Conservation (phyloP, 2,888 invertebrate species). For the Eustalomyia histrio region DNA sequence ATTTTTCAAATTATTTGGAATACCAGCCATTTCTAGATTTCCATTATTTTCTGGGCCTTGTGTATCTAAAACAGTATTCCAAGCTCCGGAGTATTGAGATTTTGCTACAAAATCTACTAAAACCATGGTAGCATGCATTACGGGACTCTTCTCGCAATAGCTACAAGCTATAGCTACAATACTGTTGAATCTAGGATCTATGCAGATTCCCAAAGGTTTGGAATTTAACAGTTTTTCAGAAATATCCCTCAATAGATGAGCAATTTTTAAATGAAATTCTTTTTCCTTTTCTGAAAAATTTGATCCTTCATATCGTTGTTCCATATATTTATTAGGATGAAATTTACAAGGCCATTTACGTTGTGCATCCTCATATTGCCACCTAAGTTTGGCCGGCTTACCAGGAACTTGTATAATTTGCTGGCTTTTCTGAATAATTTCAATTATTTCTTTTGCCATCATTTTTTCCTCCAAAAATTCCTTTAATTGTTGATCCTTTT, state of each 20-base stretch:
- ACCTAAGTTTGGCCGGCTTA: conserved; percentile 83
- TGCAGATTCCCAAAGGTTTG: conserved; percentile 83
- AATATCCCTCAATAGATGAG: conserved; percentile 80
- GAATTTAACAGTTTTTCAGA: conserved; percentile 71
- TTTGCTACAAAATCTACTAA: conserved; percentile 91
- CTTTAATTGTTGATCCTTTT: neutral
- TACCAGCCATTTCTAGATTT: conserved; percentile 75
- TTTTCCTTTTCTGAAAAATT: conserved; percentile 83
- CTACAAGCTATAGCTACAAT: conserved; percentile 84
- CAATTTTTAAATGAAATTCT: conserved; percentile 81
- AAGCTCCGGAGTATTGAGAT: conserved; percentile 89
- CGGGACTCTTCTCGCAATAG: conserved; percentile 82
- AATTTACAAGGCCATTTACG: conserved; percentile 91
- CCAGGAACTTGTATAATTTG: conserved; percentile 82
- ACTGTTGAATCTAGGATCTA: conserved; percentile 85
- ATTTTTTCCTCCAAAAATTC: conserved; percentile 47
- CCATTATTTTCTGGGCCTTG: too few relatives aligned
- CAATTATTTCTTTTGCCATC: conserved; percentile 64
- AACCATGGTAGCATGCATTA: conserved; percentile 91
- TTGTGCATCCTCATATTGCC: conserved; percentile 83
- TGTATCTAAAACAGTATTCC: conserved; percentile 75
- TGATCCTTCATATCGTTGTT: conserved; percentile 83
- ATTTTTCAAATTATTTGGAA: conserved; percentile 79
- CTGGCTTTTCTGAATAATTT: conserved; percentile 77
- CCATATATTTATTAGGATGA: conserved; percentile 88